Conservation (phyloP, 2,888 invertebrate species). For the Endomychus coccineus region DNA sequence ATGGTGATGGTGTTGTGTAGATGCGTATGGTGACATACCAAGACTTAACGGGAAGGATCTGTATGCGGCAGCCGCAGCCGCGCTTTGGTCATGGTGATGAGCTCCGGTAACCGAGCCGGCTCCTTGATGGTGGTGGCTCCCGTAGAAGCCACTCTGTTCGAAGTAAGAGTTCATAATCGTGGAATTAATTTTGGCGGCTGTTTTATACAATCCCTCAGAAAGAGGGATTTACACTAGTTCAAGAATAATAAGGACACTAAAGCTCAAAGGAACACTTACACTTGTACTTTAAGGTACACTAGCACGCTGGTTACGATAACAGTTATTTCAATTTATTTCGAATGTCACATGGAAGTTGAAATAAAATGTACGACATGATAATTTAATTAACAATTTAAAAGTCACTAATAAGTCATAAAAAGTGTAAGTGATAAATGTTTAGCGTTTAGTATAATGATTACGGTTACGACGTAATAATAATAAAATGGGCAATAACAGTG, state of each 20-base stretch:
- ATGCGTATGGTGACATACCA: constrained; percentile 77
- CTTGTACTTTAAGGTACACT: constrained; percentile 15
- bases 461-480: constrained; percentile 32
- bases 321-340: too few species aligned
- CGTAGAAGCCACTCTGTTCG: constrained; percentile 93
- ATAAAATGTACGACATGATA: constrained; percentile 15
- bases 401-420: constrained; percentile 12
- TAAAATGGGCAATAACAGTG: constrained; percentile 39
- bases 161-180: constrained; percentile 89
- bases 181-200: constrained; percentile 35
- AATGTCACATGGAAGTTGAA: constrained; percentile 8
- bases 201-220: constrained; percentile 28
- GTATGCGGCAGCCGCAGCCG: constrained; percentile 63
- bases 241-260: neutral
- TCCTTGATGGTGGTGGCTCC: constrained; percentile 79
- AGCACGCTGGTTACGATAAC: constrained; percentile 7
- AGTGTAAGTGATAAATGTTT: too few species aligned
- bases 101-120: constrained; percentile 55
- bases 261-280: constrained; percentile 8
- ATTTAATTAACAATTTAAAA: constrained; percentile 6
- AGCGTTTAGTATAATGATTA: constrained; percentile 43
- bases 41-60: constrained; percentile 81
- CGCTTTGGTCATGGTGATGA: constrained; percentile 63
- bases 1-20: constrained; percentile 61
- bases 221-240: constrained; percentile 26